Evolutionary conservation across 2,113 vertebrate genomes (phyloP), one percentile per base, ranked within the genome.

Genomic region (Passer montanus): DNA sequence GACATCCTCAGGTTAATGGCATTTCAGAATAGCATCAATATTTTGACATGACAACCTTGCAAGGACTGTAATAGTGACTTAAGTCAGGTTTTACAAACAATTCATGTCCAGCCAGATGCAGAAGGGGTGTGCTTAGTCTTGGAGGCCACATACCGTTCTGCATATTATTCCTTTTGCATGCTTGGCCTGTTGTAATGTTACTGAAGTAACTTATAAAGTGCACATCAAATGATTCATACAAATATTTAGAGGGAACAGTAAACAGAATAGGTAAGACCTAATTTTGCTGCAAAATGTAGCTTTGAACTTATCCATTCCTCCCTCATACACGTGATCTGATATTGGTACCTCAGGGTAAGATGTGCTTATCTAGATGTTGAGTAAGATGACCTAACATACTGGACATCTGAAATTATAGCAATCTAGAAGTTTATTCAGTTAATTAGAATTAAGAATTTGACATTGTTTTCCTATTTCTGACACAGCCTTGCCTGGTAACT

Each of bases 21-120:
- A 55, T 93, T 89, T 95, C 68, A 85, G 83, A 84, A 87, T 68
- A 63, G 52, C 52, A 47, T 78, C 84, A 84, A 27, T 89, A 77
- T 91, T 92, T 93, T 94, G 66, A 68, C 39, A 53, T 27, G 22
- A 59, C 73, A 85, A 67, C 15, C 26, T 60, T 62, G 39, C 20
- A 77, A 52, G 50, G 26, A 47, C 23, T 35, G 8, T n/a, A 76
- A 46, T 43, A 21, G 15, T 46, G 67, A 80, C 15, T 86, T 62
- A 53, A 66, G 59, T 69, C 28, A 35, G 19, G 10, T 70, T 28
- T 88, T 84, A 23, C 10, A n/a, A 60, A 35, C 35, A 76, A 19
- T 53, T 79, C 1, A 2, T 26, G 12, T 50, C 37, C 21, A 76
- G 47, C 9, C 30, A 46, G 11, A 12, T 59, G 20, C n/a, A 64